These are phyloP conservation scores for Sorex fumeus DNA, from an alignment of 2,113 vertebrate genomes.

Conservation along the genomic window DNA sequence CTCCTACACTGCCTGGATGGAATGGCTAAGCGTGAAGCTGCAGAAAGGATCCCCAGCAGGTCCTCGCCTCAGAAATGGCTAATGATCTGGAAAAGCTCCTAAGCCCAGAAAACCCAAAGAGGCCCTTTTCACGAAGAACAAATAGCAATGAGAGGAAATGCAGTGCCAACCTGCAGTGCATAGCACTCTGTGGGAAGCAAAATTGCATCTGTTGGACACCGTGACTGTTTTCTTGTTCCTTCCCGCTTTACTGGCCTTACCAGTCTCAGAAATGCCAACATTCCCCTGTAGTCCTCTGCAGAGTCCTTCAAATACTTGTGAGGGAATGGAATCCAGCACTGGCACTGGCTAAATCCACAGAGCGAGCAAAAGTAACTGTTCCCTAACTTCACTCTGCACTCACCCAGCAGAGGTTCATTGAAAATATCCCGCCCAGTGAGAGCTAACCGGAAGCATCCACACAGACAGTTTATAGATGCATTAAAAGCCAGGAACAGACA, in stretches of 20 bases:
- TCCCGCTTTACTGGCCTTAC: background rate
- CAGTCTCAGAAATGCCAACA: conserved; percentile 39
- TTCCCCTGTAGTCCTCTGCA: background rate
- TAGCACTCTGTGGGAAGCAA: conserved; percentile 39
- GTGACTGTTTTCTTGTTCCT: conserved; percentile 57
- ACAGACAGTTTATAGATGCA: conserved; percentile 57
- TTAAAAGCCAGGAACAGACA: conserved; percentile 39
- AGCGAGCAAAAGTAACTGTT: conserved; percentile 37
- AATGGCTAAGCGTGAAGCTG: background rate
- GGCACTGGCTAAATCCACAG: conserved; percentile 50
- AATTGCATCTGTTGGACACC: conserved; percentile 35
- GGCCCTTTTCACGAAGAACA: conserved; percentile 71
- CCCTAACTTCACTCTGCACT: conserved; percentile 24
- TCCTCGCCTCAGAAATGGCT: conserved; percentile 66
- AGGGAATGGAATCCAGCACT: conserved; percentile 1
- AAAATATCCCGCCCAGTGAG: conserved; percentile 42
- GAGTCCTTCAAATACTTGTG: background rate
- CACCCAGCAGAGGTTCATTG: conserved; percentile 25
- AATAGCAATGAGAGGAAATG: conserved; percentile 55
- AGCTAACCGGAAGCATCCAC: conserved; percentile 55
- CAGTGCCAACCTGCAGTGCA: conserved; percentile 50
- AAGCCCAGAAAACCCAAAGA: conserved; percentile 72
- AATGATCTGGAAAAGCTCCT: conserved; percentile 79
- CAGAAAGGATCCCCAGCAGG: conserved; percentile 55
- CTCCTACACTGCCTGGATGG: conserved; percentile 1